Conservation (phyloP, 2,113 vertebrate genomes). For the Pseudorectes ferrugineus region DNA sequence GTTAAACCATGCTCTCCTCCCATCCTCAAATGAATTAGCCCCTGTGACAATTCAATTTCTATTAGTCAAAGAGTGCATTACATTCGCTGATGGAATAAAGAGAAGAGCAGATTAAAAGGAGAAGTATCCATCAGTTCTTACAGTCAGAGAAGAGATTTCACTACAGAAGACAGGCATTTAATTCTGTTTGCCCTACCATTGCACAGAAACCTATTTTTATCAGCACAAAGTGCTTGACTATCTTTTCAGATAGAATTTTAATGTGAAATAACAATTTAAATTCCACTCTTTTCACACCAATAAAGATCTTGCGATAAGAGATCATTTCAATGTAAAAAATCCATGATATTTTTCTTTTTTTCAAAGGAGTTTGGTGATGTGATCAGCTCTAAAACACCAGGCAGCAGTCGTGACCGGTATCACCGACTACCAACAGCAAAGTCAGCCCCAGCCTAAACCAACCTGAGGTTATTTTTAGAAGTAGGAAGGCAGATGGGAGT, state of each 20-base stretch:
- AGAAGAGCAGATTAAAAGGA: neutral
- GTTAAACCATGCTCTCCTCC: neutral
- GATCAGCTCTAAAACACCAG: constrained; percentile 5
- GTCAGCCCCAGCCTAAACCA: constrained; percentile 1
- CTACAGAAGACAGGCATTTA: neutral
- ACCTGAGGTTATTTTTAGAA: constrained; percentile 19
- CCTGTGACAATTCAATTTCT: neutral
- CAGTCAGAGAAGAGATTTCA: neutral
- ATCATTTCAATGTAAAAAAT: neutral
- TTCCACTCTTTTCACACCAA: neutral
- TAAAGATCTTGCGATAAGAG: neutral
- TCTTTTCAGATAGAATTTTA: neutral
- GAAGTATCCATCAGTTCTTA: neutral
- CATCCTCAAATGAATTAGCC: neutral
- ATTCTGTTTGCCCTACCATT: neutral
- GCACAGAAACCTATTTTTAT: neutral
- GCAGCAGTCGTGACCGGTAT: neutral
- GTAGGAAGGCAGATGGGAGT: constrained; percentile 52
- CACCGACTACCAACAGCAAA: neutral
- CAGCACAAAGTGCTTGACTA: neutral
- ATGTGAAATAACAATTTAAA: constrained; percentile 10
- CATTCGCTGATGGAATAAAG: neutral
- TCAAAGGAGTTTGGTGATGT: neutral
- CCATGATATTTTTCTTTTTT: neutral
- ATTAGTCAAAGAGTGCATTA: neutral